Conservation (phyloP, 2,797 vertebrate species). For the Syngnathus rostellatus region DNA sequence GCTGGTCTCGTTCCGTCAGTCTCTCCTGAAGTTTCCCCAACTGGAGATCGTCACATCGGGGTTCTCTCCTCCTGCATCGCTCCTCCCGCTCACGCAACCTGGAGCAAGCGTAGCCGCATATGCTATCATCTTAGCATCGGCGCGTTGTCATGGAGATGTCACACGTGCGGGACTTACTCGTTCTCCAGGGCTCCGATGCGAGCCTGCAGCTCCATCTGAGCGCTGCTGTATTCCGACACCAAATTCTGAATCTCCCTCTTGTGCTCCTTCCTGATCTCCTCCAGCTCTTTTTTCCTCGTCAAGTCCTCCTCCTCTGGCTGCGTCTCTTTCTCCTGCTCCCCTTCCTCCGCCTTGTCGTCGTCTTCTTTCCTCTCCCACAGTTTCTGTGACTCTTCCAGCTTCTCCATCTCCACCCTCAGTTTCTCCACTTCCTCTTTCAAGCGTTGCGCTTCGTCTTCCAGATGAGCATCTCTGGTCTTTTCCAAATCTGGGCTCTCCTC, state of each 20-base stretch:
- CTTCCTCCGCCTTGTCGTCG: conserved; percentile 60
- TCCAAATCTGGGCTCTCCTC: conserved; percentile 57
- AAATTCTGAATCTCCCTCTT: conserved; percentile 75
- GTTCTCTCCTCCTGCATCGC: conserved; percentile 72
- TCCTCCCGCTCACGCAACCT: conserved; percentile 84
- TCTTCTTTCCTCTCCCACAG: conserved; percentile 64
- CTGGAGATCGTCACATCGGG: conserved; percentile 78
- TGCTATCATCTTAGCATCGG: neutral
- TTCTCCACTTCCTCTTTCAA: conserved; percentile 73
- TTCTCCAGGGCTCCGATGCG: conserved; percentile 83
- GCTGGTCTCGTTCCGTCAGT: conserved; percentile 81
- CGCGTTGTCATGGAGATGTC: conserved; percentile 20
- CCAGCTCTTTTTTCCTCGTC: conserved; percentile 67
- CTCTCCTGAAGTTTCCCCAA: conserved; percentile 81
- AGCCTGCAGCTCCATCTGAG: conserved; percentile 77
- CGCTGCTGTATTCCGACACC: conserved; percentile 78
- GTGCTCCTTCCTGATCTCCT: conserved; percentile 73
- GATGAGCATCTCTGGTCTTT: conserved; percentile 67
- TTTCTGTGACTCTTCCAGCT: conserved; percentile 73
- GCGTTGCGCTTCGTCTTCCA: conserved; percentile 70
- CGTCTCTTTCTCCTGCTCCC: conserved; percentile 59
- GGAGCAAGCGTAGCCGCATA: conserved; percentile 10
- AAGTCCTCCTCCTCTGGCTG: conserved; percentile 44
- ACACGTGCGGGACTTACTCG: conserved; percentile 59
- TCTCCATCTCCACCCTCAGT: conserved; percentile 74